Base-by-base conservation (phyloP, 35 echinoderm and acorn worm genomes). In the Apostichopus californicus region DNA sequence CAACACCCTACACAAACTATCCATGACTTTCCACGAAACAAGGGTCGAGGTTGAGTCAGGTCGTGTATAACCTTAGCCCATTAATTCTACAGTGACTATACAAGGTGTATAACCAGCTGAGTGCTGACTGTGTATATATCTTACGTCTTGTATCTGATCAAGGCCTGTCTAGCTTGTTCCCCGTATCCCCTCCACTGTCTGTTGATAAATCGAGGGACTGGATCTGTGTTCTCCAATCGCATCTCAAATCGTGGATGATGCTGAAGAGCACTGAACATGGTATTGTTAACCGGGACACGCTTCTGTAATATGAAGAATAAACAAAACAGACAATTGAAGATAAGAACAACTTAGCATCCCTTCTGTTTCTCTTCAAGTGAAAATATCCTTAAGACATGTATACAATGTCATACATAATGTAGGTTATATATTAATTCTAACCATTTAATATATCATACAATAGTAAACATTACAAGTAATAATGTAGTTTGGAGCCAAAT, bases 61-160 rank as follows among this genome's bases (percentile, higher is more conserved):
- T n/a, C n/a, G n/a, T n/a, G n/a, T n/a, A n/a, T 1, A 46, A 46
- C 34, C 34, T 46, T 1, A 46, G 3, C 2, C 34, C 3, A 46
- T 2, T 46, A 1, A 3, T 28, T 28, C 26, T 1, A 28, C 26
- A 1, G 26, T 28, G 26, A 46, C 34, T 46, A 46, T 46, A 46
- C 34, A 3, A 46, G 34, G 34, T 46, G 34, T 46, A 46, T 46
- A 46, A 46, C 34, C 34, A 3, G 34, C 34, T 46, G 34, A n/a
- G n/a, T n/a, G n/a, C n/a, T n/a, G n/a, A n/a, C n/a, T n/a, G n/a
- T n/a, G n/a, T n/a, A n/a, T n/a, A 46, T 46, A 46, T 46, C 97
- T 94, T 92, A 99, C 97, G 97, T 99, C 79, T 96, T 99, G 68
- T 99, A 99, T 94, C 97, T 92, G 73, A 99, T 90, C 53, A 99